A percentile compares a stretch with the other conserved stretches of the same genome.
Evolutionary conservation across 2,888 invertebrate genomes (phyloP).

Genomic region (Saturnia japonica): DNA sequence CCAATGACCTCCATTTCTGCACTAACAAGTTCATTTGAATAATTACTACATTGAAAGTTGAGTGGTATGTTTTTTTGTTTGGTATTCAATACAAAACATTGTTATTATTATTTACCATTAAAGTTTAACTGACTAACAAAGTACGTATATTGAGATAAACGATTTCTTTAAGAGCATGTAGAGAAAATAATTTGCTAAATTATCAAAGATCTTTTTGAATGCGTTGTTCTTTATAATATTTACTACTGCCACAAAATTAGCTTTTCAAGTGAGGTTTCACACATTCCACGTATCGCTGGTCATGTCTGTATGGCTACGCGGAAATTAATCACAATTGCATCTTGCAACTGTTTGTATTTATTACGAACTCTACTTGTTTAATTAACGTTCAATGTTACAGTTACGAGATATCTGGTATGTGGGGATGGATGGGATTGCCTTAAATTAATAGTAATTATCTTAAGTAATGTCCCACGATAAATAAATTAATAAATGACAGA

Average conservation of each 20-base stretch:
- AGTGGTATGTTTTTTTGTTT: background rate
- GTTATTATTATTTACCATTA: background rate
- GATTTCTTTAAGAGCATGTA: background rate
- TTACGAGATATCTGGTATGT: slow-evolving; percentile 7
- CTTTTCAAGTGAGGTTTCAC: slow-evolving; percentile 6
- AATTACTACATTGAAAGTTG: slow-evolving; percentile 34
- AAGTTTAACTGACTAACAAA: background rate
- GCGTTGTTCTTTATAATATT: background rate
- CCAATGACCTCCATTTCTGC: slow-evolving; percentile 28
- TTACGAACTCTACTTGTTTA: slow-evolving; percentile 16
- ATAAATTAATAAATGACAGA: background rate
- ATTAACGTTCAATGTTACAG: slow-evolving; percentile 26
- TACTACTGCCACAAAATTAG: slow-evolving; percentile 16
- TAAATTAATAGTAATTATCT: background rate
- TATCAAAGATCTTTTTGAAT: background rate
- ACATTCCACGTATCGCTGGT: slow-evolving; percentile 11
- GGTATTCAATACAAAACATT: background rate
- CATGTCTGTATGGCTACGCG: slow-evolving; percentile 12
- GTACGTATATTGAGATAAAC: background rate
- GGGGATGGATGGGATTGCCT: background rate
- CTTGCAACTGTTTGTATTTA: slow-evolving; percentile 17
- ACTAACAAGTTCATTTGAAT: slow-evolving; percentile 34
- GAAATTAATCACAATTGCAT: slow-evolving; percentile 20
- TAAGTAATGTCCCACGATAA: background rate
- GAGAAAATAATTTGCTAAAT: slow-evolving; percentile 1